Evolutionary conservation across 1,140 invertebrate species (phyloP), one percentile per base, ranked within the genome.

Genomic region (Coptotermes formosanus): DNA sequence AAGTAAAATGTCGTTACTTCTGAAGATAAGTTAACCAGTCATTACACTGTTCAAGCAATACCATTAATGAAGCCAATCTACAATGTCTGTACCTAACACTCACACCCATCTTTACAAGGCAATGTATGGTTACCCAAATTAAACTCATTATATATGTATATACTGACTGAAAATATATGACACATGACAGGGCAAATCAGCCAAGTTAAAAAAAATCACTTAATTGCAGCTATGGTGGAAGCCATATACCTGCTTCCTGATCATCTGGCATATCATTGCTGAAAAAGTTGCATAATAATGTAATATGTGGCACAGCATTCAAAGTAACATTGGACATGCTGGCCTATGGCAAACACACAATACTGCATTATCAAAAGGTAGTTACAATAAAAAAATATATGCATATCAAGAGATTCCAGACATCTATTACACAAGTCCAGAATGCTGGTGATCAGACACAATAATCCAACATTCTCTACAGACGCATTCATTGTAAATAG

Each of bases 91-190:
- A 75, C 25, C n/a, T 25, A 75, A 7, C n/a, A 75, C 64, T 30
- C n/a, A 30, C 64, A 11, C 30, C 8, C 64, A 30, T 55, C 64
- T 75, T 30, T 16, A 75, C 64, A 75, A 75, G 64, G 64, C 64
- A 75, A 75, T 75, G 64, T n/a, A 75, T 75, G 64, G n/a, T 75
- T 75, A 75, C n/a, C 64, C 30, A 75, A 75, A 75, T 25, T 75
- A 75, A 75, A 75, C n/a, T 75, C 64, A n/a, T 75, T 30, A 25
- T 75, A 25, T 75, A 75, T 55, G 19, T 38, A 38, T 38, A 38
- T 30, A 30, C n/a, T 30, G 25, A 30, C 6, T 30, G 30, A 9
- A 75, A 75, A 55, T 4, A 55, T 75, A 30, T 3, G 6, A 21
- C 7, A 64, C 11, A 64, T 8, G 9, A 75, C n/a, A n/a, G 25